These are phyloP conservation scores for Plestiodon gilberti DNA, from an alignment of 2,113 vertebrate species.

Conservation along the genomic window DNA sequence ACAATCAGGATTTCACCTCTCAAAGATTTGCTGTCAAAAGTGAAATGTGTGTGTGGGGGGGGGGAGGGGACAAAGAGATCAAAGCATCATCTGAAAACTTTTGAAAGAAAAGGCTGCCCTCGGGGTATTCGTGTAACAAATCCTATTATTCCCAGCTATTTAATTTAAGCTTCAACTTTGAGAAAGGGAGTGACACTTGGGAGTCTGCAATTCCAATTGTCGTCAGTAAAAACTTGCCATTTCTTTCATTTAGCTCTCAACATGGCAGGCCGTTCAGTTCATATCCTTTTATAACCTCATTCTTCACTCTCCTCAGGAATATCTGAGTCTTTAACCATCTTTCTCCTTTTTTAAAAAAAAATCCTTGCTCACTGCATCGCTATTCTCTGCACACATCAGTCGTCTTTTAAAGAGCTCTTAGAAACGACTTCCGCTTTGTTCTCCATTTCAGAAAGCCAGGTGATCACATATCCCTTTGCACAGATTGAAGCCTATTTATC, in stretches of 20 bases:
- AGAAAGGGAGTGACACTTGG: background rate
- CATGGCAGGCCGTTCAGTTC: constrained; percentile 2
- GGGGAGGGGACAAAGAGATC: background rate
- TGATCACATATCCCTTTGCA: background rate
- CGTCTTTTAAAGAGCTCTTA: background rate
- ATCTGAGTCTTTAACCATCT: background rate
- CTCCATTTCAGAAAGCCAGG: background rate
- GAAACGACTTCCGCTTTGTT: background rate
- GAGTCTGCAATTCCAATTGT: constrained; percentile 6
- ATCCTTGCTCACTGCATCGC: background rate
- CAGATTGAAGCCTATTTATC: background rate
- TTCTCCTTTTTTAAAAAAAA: constrained; percentile 5
- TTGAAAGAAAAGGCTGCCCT: background rate
- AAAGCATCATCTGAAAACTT: background rate
- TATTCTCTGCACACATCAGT: background rate
- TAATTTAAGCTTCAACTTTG: constrained; percentile 1
- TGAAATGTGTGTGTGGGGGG: background rate
- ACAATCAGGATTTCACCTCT: background rate
- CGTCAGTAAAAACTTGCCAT: constrained; percentile 29
- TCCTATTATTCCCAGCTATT: background rate
- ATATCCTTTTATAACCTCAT: constrained; percentile 11
- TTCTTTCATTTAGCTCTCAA: constrained; percentile 23
- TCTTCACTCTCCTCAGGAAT: constrained; percentile 5
- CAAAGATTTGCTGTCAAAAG: background rate
- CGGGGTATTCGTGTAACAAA: background rate